phyloP scores from a whole-genome alignment of 2,797 vertebrate species.

The Ctenosaura bakeri region DNA sequence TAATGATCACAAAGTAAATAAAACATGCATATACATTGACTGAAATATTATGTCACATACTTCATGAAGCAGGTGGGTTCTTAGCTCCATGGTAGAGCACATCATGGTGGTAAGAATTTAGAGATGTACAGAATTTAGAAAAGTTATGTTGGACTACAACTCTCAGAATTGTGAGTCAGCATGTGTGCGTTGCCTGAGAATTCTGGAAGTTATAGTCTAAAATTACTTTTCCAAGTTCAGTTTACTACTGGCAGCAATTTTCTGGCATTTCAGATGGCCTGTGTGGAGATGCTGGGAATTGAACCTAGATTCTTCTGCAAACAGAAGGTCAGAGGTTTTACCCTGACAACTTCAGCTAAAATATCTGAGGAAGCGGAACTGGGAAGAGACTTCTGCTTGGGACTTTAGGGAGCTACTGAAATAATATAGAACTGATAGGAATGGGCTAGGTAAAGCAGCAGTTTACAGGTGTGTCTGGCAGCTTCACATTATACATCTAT shows the following conservation, averaged over 20 bases:
- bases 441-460: not conserved
- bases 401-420: not conserved
- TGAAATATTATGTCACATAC: not conserved
- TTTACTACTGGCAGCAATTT: not conserved
- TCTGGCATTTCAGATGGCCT: not conserved
- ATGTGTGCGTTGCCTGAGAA: too few relatives aligned
- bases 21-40: not conserved
- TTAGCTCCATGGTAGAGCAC: not conserved
- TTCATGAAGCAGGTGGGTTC: not conserved
- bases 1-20: not conserved
- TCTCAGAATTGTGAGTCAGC: too few relatives aligned
- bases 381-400: not conserved
- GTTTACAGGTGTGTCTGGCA: not conserved
- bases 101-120: not conserved
- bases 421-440: not conserved
- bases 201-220: too few relatives aligned
- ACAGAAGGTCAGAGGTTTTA: not conserved
- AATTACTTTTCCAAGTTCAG: too few relatives aligned
- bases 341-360: not conserved
- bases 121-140: not conserved
- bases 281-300: not conserved
- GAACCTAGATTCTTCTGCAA: not conserved
- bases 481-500: not conserved
- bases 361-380: not conserved
- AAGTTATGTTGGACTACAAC: too few relatives aligned